phyloP scores from a whole-genome alignment of 2,797 vertebrate genomes.

The Aythya fuligula region DNA sequence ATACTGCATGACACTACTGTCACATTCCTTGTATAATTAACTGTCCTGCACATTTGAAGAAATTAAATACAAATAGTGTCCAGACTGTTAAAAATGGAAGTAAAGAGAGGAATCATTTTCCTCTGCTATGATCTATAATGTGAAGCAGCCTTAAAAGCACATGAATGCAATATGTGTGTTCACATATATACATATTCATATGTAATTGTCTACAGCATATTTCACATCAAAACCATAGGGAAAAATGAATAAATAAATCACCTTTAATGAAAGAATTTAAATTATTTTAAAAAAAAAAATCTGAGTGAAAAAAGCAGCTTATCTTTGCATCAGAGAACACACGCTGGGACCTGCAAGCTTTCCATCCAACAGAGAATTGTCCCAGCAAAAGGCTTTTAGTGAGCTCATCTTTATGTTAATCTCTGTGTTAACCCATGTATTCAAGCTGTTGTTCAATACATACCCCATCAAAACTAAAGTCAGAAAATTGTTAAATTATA shows the following conservation, averaged over 20 bases:
- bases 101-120: neutral
- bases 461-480: neutral
- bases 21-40: neutral
- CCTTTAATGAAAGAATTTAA: neutral
- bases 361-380: slow-evolving; percentile 34
- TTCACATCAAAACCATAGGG: neutral
- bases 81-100: neutral
- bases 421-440: neutral
- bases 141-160: neutral
- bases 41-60: neutral
- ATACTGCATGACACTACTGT: neutral
- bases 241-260: neutral
- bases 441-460: neutral
- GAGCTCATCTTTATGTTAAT: slow-evolving; percentile 43
- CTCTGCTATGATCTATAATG: neutral
- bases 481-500: neutral
- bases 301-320: neutral
- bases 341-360: slow-evolving; percentile 21
- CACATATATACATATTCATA: neutral
- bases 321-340: slow-evolving; percentile 14
- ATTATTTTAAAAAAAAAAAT: neutral
- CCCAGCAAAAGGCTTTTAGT: slow-evolving; percentile 11
- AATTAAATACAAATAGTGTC: neutral
- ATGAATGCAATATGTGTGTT: neutral
- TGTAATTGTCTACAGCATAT: neutral